phyloP scores from a whole-genome alignment of 2,113 vertebrate species.

The Actenoides lindsayi region DNA sequence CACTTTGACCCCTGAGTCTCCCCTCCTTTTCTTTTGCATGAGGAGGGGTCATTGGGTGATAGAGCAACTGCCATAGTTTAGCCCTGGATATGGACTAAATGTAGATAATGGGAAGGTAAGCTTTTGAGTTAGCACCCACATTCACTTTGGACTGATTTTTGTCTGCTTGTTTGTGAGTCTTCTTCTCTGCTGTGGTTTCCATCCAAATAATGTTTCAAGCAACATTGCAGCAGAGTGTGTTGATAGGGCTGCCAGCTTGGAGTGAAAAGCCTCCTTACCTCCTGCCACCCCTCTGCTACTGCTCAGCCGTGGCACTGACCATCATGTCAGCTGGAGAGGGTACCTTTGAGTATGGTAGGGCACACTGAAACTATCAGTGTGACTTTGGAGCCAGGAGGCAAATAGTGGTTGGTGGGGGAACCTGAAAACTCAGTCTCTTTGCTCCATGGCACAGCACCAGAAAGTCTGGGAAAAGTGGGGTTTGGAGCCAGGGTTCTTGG shows the following conservation, averaged over 20 bases:
- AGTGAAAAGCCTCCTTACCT: not conserved
- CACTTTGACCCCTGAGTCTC: not conserved
- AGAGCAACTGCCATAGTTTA: not conserved
- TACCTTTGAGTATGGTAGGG: not conserved
- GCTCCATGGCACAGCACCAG: not conserved
- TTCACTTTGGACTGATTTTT: not conserved
- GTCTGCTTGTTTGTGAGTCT: not conserved
- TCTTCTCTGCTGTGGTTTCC: not conserved
- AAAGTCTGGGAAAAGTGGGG: not conserved
- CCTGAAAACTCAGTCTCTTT: not conserved
- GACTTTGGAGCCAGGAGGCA: not conserved
- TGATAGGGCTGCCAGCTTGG: accelerated
- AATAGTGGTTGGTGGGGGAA: not conserved
- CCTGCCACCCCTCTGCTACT: not conserved
- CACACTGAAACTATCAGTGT: not conserved
- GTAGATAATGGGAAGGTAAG: not conserved
- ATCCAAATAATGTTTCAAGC: not conserved
- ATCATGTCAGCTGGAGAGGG: accelerated
- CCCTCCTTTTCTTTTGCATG: not conserved
- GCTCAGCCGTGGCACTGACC: not conserved
- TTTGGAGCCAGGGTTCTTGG: not conserved
- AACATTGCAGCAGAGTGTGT: accelerated
- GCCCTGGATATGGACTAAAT: not conserved
- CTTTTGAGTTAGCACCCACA: accelerated
- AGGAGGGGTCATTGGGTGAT: not conserved